Conservation (phyloP, 92 coral and sea anemone species). For the Nematostella vectensis region DNA sequence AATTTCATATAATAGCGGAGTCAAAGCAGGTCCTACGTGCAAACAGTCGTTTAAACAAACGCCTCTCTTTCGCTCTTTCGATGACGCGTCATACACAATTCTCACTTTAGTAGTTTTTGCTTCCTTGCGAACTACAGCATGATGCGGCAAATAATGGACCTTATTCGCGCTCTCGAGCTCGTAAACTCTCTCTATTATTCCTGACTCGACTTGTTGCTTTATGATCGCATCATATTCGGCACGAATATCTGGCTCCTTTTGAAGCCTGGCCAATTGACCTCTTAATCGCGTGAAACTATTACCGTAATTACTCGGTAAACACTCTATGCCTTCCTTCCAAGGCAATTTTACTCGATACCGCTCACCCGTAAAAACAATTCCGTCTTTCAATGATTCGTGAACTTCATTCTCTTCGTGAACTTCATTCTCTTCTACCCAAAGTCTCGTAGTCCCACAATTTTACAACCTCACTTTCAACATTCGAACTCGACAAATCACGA, state of each 20-base stretch:
- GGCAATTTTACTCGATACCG: too few relatives aligned
- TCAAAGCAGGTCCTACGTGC: constrained; percentile 28
- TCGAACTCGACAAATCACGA: neutral
- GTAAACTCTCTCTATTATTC: constrained; percentile 15
- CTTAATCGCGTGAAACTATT: too few relatives aligned
- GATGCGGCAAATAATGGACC: constrained; percentile 25
- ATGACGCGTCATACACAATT: constrained; percentile 32
- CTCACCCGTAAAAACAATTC: too few relatives aligned
- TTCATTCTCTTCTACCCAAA: constrained; percentile 11
- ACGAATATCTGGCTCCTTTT: too few relatives aligned
- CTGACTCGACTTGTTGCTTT: too few relatives aligned
- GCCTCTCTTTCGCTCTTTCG: constrained; percentile 22
- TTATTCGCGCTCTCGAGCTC: constrained; percentile 19
- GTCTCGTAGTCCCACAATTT: constrained; percentile 38
- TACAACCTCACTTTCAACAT: neutral
- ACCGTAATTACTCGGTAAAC: too few relatives aligned
- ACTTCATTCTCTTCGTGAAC: constrained; percentile 12
- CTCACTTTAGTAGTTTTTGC: constrained; percentile 26
- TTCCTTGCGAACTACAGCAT: constrained; percentile 19
- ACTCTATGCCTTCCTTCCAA: too few relatives aligned
- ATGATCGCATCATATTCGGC: too few relatives aligned
- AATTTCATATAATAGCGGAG: constrained; percentile 31
- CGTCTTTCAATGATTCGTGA: too few relatives aligned
- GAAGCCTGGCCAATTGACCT: too few relatives aligned
- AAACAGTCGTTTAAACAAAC: constrained; percentile 30